Base-by-base conservation (phyloP, 30 jellyfish, hydroid and myxozoan species). In the Aurelia coerulea region DNA sequence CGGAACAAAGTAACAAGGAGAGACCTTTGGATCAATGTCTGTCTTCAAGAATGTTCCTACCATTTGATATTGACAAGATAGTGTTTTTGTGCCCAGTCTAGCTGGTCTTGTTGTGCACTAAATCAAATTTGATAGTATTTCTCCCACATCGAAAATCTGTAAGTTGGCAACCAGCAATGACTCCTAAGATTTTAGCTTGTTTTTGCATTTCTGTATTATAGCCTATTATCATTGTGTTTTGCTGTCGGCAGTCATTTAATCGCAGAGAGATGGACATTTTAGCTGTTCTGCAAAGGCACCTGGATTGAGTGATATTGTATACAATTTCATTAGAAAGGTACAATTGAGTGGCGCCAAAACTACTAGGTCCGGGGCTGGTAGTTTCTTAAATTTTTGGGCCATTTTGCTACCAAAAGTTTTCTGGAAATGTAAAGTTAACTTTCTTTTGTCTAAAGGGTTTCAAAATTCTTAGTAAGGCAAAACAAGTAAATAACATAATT, bases 301-400 rank as follows among this genome's bases (percentile, higher is more conserved):
- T 65, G 76, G 76, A 32, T 65, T 65, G 49, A 65, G 76, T 65
- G 76, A 65, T 65, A 65, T 12, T 65, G 3, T 65, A 65, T 65
- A 65, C 4, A 65, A 65, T 65, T 32, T 65, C 10, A 65, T 65
- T 32, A 65, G 76, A 65, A 3, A 65, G 76, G 76, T 65, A 2
- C 46, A 49, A 65, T 65, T 65, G 76, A 37, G 46, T 37, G 46
- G 46, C 46, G 46, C 4, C 4, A 37, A 65, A 65, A 65, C 76
- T 65, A 65, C 76, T 65, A n/a, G n/a, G n/a, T n/a, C n/a, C n/a
- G n/a, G n/a, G n/a, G n/a, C n/a, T n/a, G n/a, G n/a, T n/a, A n/a
- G n/a, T n/a, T n/a, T n/a, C n/a, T n/a, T n/a, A n/a, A n/a, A n/a
- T n/a, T n/a, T n/a, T n/a, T n/a, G n/a, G n/a, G n/a, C n/a, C n/a